Conservation (phyloP, 1,140 invertebrate genomes). For the Bombus vancouverensis region DNA sequence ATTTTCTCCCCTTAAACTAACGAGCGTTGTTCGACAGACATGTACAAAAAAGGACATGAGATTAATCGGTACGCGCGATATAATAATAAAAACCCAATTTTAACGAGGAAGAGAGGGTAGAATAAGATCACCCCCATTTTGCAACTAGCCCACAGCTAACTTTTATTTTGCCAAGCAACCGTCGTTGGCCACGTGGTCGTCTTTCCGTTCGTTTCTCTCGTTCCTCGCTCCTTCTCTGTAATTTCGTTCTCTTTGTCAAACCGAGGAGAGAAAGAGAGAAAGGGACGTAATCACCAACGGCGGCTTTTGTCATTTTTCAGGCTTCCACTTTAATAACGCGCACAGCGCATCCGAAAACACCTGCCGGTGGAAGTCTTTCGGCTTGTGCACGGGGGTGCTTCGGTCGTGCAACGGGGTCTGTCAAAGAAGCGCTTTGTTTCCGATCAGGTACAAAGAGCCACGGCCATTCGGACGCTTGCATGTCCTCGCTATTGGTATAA, state of each 20-base stretch:
- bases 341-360: constrained; percentile 51
- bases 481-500: constrained; percentile 24
- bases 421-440: constrained; percentile 50
- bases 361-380: constrained; percentile 39
- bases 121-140: constrained; percentile 60
- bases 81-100: background rate
- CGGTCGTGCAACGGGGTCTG: background rate
- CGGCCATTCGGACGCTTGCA: background rate
- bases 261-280: too few relatives aligned
- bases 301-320: constrained; percentile 71
- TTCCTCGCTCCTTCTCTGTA: background rate
- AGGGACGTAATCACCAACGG: constrained; percentile 65
- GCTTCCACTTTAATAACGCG: constrained; percentile 71
- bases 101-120: background rate
- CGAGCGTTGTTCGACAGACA: too few relatives aligned
- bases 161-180: constrained; percentile 59
- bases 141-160: constrained; percentile 51
- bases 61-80: background rate
- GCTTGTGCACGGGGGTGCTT: background rate
- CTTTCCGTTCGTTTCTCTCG: background rate
- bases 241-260: constrained; percentile 14
- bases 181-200: too few relatives aligned
- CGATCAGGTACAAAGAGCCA: background rate
- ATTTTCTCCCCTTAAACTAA: too few relatives aligned
- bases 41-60: background rate